A percentile compares a stretch with the other conserved stretches of the same genome.
phyloP scores from a whole-genome alignment of 2,113 vertebrate genomes.

The Oryzias curvinotus region DNA sequence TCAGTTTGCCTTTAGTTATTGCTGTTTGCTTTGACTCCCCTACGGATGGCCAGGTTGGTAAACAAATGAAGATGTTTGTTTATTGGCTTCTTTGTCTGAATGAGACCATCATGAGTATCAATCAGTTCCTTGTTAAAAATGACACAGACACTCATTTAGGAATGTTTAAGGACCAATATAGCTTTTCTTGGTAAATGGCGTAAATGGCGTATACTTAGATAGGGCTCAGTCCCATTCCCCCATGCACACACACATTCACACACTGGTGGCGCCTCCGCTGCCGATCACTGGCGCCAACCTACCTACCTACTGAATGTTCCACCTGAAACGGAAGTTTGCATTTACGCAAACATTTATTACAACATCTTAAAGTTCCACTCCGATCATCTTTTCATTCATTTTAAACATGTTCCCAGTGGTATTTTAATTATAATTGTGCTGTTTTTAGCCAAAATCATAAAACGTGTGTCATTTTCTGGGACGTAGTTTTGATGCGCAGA shows the following conservation, averaged over 20 bases:
- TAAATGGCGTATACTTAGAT: no score
- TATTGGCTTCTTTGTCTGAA: constrained; percentile 22
- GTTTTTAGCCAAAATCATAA: no score
- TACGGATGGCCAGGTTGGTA: constrained; percentile 24
- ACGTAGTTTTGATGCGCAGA: no score
- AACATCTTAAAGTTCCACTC: not conserved
- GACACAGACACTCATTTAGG: constrained; percentile 60
- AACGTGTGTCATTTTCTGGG: no score
- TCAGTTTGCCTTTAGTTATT: constrained; percentile 1
- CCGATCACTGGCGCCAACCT: no score
- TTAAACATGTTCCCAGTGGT: no score
- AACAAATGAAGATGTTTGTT: constrained; percentile 50
- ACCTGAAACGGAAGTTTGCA: constrained; percentile 25
- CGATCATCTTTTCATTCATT: no score
- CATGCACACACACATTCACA: no score
- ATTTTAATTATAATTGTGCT: no score
- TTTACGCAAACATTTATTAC: constrained; percentile 2
- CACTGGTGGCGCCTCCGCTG: no score
- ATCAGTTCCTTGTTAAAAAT: constrained; percentile 55
- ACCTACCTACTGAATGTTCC: no score
- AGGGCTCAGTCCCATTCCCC: no score
- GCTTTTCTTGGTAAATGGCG: constrained; percentile 52
- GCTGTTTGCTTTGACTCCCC: constrained; percentile 20
- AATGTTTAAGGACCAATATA: constrained; percentile 60
- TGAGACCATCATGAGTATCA: constrained; percentile 29